Percentiles rank a stretch among this genome's conserved stretches.
Evolutionary conservation across 1,140 invertebrate species (phyloP).

Genomic region (silkworm (Bombyx mori)): DNA sequence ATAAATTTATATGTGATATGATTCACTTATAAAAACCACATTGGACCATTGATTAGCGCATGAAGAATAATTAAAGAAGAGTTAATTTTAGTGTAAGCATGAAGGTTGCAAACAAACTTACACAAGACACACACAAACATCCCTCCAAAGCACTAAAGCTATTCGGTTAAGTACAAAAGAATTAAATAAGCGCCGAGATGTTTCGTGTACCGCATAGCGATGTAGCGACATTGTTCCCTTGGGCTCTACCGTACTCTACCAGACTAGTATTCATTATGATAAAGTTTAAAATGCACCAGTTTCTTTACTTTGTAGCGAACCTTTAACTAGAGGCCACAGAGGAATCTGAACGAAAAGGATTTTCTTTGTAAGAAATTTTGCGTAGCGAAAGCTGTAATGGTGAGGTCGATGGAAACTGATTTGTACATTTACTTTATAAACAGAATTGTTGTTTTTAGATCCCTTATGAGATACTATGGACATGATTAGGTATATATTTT

Average conservation of each 20-base stretch:
- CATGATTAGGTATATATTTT: too few relatives aligned
- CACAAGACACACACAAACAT: too few relatives aligned
- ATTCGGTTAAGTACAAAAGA: conserved; percentile 8
- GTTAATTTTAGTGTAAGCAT: background rate
- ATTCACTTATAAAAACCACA: background rate
- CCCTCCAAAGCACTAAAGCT: conserved; percentile 1
- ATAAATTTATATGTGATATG: too few relatives aligned
- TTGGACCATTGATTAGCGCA: background rate
- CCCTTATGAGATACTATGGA: too few relatives aligned
- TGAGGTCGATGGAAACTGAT: too few relatives aligned
- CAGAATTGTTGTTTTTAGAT: too few relatives aligned
- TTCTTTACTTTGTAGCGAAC: background rate
- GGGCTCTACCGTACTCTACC: background rate
- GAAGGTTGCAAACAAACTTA: background rate
- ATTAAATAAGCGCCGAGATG: conserved; percentile 9
- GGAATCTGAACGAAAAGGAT: background rate
- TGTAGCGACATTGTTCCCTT: conserved; percentile 1
- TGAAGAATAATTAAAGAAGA: background rate
- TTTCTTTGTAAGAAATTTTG: too few relatives aligned
- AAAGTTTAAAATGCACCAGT: conserved; percentile 10
- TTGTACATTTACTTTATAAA: too few relatives aligned
- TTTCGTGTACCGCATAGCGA: conserved; percentile 2
- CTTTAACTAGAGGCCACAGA: background rate
- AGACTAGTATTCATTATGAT: conserved; percentile 9
- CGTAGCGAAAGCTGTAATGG: too few relatives aligned